A percentile compares a stretch with the other conserved stretches of the same genome.
Conservation (phyloP, 2,888 invertebrate genomes). For the Unio delphinus region DNA sequence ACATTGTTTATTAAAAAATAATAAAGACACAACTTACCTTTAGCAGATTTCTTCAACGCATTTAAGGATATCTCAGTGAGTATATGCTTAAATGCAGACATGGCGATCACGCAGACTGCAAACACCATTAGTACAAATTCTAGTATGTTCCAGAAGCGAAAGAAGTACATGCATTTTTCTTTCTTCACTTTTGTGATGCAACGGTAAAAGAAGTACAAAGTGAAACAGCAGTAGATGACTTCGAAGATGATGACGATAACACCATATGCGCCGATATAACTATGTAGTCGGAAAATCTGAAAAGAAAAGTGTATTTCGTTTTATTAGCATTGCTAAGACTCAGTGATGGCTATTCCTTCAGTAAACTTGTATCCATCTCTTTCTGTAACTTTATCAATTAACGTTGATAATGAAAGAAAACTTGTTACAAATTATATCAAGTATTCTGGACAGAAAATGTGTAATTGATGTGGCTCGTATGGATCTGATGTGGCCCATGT, state of each 20-base stretch:
- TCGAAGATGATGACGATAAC: conserved; percentile 70
- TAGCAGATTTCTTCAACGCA: conserved; percentile 62
- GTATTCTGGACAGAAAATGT: no score
- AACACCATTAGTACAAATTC: conserved; percentile 70
- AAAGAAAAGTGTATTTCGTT: conserved; percentile 4
- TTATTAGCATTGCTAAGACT: no score
- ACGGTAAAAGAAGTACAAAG: conserved; percentile 71
- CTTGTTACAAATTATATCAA: no score
- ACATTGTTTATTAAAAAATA: background rate
- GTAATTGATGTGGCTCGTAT: no score
- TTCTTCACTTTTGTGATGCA: conserved; percentile 65
- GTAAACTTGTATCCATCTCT: no score
- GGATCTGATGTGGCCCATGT: no score
- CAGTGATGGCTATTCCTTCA: no score
- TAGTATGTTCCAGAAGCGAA: conserved; percentile 72
- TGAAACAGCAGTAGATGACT: conserved; percentile 69
- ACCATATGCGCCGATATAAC: conserved; percentile 71
- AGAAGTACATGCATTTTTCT: conserved; percentile 68
- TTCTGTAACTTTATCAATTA: no score
- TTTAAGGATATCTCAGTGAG: conserved; percentile 64
- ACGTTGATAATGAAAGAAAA: no score
- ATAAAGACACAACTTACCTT: conserved; percentile 48
- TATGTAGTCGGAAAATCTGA: conserved; percentile 69
- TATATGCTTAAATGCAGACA: conserved; percentile 71
- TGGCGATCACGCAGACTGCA: conserved; percentile 68